These are phyloP conservation scores for Daktulosphaira vitifoliae DNA, from an alignment of 1,140 invertebrate genomes.

Conservation along the genomic window DNA sequence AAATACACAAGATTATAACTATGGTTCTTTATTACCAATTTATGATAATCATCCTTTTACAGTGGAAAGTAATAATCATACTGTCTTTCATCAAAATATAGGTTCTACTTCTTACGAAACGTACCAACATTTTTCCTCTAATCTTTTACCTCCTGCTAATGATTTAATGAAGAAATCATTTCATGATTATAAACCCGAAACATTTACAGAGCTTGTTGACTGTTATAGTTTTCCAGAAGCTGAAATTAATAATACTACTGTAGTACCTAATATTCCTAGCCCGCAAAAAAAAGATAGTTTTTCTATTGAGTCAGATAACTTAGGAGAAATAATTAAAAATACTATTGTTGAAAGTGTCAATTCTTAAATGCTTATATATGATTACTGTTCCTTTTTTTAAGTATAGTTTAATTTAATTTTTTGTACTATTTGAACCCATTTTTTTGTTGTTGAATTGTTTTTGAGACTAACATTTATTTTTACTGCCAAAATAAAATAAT, in stretches of 20 bases:
- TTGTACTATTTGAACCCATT: no score
- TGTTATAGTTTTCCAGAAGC: background rate
- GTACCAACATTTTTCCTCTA: background rate
- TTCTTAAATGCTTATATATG: conserved; percentile 48
- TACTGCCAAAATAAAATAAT: no score
- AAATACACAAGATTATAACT: conserved; percentile 9
- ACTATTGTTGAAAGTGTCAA: conserved; percentile 84
- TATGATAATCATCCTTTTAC: conserved; percentile 1
- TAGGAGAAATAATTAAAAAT: conserved; percentile 86
- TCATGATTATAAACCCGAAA: conserved; percentile 1
- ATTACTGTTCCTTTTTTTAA: background rate
- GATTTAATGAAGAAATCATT: background rate
- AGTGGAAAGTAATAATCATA: conserved; percentile 8
- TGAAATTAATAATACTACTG: background rate
- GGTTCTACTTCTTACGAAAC: background rate
- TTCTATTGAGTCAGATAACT: conserved; percentile 57
- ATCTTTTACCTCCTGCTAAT: background rate
- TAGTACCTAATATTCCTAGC: background rate
- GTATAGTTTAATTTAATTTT: background rate
- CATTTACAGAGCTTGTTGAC: background rate
- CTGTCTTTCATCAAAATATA: conserved; percentile 25
- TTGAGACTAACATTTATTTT: no score
- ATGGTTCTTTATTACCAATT: conserved; percentile 3
- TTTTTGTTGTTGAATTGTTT: no score
- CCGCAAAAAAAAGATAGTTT: background rate